Conservation (phyloP, 2,888 invertebrate species). For the Limenitis arthemis region DNA sequence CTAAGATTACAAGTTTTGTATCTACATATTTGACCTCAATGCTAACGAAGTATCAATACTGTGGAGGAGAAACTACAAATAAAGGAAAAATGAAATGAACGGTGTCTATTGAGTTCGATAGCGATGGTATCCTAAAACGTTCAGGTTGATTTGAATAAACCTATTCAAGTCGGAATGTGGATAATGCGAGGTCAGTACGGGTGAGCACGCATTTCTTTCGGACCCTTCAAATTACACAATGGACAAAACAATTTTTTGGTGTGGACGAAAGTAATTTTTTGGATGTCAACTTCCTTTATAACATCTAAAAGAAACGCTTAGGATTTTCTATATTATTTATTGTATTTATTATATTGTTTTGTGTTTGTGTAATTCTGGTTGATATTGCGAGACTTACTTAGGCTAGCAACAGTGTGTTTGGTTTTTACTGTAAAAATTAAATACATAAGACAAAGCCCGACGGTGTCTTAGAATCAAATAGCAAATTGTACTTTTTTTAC, state of each 20-base stretch:
- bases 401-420: too few relatives aligned
- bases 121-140: constrained; percentile 9
- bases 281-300: background rate
- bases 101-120: background rate
- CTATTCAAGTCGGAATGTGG: constrained; percentile 34
- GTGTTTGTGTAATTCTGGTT: too few relatives aligned
- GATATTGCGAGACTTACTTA: too few relatives aligned
- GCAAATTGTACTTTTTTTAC: too few relatives aligned
- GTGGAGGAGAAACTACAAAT: background rate
- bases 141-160: constrained; percentile 42
- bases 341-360: too few relatives aligned
- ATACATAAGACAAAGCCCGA: too few relatives aligned
- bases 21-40: background rate
- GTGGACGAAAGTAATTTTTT: background rate
- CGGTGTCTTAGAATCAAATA: too few relatives aligned
- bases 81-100: background rate
- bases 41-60: background rate
- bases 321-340: too few relatives aligned
- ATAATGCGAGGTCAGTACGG: constrained; percentile 36
- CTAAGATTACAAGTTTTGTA: constrained; percentile 1
- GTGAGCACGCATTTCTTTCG: constrained; percentile 36
- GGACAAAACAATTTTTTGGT: constrained; percentile 8
- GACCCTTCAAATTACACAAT: constrained; percentile 21
- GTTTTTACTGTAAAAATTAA: too few relatives aligned
- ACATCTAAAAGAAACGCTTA: background rate